Conservation (phyloP, 1,140 invertebrate genomes). For the Trinorchestia longiramus region DNA sequence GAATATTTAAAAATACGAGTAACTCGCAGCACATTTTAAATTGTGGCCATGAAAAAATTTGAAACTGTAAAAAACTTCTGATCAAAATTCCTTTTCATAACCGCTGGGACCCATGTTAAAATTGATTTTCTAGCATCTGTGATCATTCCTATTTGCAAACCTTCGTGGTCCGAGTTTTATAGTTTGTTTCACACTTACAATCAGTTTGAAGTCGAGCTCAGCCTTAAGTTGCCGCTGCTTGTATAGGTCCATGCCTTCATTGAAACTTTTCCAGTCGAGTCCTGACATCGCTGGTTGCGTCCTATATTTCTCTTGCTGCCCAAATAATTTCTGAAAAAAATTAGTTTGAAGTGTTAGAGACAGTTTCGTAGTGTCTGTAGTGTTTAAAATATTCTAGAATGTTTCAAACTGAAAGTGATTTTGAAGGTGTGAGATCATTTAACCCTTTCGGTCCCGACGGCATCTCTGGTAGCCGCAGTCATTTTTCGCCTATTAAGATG, state of each 20-base stretch:
- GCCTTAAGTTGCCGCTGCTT: background rate
- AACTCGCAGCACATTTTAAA: background rate
- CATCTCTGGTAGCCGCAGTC: too few relatives aligned
- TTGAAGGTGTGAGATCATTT: background rate
- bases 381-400: background rate
- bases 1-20: background rate
- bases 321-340: background rate
- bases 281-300: background rate
- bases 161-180: background rate
- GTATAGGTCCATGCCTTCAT: slow-evolving; percentile 22
- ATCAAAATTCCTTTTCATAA: too few relatives aligned
- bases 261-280: slow-evolving; percentile 44
- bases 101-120: too few relatives aligned
- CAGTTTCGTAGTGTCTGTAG: background rate
- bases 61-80: background rate
- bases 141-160: too few relatives aligned
- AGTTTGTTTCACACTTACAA: background rate
- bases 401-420: background rate
- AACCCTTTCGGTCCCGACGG: too few relatives aligned
- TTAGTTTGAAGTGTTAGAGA: background rate
- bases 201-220: background rate
- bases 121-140: too few relatives aligned
- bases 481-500: too few relatives aligned
- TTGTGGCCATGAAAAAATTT: background rate
- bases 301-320: background rate